Percentiles rank a stretch among this genome's conserved stretches.
Conservation (phyloP, 2,113 vertebrate genomes). For the Echinops telfairi region DNA sequence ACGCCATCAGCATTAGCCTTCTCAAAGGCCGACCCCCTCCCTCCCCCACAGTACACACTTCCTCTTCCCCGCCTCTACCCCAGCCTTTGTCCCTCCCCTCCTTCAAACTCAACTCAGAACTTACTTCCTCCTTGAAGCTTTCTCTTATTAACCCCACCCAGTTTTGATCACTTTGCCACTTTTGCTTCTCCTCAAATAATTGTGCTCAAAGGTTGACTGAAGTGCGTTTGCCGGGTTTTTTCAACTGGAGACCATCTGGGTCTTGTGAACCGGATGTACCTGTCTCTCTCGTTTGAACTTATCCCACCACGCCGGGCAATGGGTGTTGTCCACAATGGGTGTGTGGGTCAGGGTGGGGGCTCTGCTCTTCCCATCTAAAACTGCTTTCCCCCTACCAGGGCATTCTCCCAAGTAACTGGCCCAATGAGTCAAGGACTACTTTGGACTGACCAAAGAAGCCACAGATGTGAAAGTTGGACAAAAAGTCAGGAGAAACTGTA, state of each 20-base stretch:
- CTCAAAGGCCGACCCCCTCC: slow-evolving; percentile 17
- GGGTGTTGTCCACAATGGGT: neutral
- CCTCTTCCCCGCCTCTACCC: slow-evolving; percentile 73
- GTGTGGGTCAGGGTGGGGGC: neutral
- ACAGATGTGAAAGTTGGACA: neutral
- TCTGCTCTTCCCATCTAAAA: neutral
- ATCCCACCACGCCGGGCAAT: neutral
- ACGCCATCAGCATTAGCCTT: neutral
- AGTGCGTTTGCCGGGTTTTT: neutral
- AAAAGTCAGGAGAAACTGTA: neutral
- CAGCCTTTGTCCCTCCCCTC: slow-evolving; percentile 67
- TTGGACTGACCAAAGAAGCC: neutral
- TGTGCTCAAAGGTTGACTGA: neutral
- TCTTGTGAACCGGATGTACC: neutral
- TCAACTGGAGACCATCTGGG: neutral
- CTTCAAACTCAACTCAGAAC: slow-evolving; percentile 70
- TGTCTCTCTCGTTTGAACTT: neutral
- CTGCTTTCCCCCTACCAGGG: neutral
- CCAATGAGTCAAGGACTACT: neutral
- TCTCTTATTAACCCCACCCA: slow-evolving; percentile 80
- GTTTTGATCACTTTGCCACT: slow-evolving; percentile 59
- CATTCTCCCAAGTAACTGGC: neutral
- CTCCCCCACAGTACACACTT: slow-evolving; percentile 73
- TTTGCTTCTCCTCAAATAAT: slow-evolving; percentile 52
- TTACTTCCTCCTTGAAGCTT: slow-evolving; percentile 78